Evolutionary conservation across 2,888 invertebrate genomes (phyloP).

Genomic region (Malacosoma neustria): DNA sequence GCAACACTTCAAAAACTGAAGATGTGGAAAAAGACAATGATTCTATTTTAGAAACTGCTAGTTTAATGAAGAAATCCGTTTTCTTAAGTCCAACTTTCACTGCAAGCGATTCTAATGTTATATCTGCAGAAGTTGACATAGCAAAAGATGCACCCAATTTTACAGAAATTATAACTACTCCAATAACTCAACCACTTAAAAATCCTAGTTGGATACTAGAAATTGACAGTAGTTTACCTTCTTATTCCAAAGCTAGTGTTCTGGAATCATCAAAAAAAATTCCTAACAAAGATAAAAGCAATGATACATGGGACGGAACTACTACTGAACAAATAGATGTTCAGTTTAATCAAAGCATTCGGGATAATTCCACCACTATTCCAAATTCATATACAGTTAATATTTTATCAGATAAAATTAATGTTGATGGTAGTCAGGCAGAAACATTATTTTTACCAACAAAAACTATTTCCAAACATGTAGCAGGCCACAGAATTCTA

Average conservation of each 20-base stretch:
- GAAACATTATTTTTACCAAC: no score
- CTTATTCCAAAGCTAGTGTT: constrained; percentile 3
- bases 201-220: neutral
- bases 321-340: neutral
- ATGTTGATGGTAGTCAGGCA: no score
- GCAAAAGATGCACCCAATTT: constrained; percentile 4
- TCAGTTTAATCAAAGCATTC: neutral
- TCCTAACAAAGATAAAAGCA: constrained; percentile 2
- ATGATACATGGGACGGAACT: neutral
- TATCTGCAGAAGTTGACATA: constrained; percentile 28
- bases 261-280: constrained; percentile 7
- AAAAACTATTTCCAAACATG: no score
- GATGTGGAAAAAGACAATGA: constrained; percentile 13
- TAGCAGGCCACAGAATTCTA: no score
- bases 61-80: constrained; percentile 52
- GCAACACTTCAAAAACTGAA: neutral
- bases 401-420: no score
- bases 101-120: constrained; percentile 21
- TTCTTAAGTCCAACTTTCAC: constrained; percentile 56
- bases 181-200: neutral
- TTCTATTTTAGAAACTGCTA: constrained; percentile 52
- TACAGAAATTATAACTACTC: neutral
- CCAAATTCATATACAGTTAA: no score
- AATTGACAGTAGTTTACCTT: no score
- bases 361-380: no score